Evolutionary conservation across 2,113 vertebrate species (phyloP).

Genomic region (Oreochromis niloticus): DNA sequence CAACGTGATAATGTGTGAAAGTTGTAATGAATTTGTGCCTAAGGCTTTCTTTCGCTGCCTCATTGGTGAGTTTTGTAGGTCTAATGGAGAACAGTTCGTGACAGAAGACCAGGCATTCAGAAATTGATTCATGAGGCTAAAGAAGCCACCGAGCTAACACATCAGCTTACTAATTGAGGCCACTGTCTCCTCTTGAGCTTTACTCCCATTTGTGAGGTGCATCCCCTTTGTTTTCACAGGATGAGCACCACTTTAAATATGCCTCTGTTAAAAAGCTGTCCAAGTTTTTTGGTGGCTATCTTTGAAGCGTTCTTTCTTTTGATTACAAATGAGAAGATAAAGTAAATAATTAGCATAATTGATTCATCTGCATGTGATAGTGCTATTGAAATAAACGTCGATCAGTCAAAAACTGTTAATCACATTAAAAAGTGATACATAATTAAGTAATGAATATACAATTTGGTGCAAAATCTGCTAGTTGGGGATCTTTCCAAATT

Average conservation of each 20-base stretch:
- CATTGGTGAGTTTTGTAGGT: background rate
- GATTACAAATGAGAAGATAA: constrained; percentile 3
- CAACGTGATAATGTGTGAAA: constrained; percentile 16
- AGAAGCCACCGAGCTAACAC: background rate
- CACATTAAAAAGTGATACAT: background rate
- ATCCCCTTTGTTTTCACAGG: constrained; percentile 8
- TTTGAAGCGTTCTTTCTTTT: background rate
- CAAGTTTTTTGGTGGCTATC: constrained; percentile 5
- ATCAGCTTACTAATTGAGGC: constrained; percentile 24
- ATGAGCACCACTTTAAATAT: background rate
- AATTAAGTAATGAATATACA: constrained; percentile 14
- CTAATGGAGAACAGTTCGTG: background rate
- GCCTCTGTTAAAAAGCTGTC: background rate
- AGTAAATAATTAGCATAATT: background rate
- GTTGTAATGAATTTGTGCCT: constrained; percentile 32
- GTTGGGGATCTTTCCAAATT: background rate
- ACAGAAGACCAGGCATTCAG: constrained; percentile 11
- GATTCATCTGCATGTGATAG: background rate
- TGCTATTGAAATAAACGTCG: background rate
- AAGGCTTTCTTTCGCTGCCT: background rate
- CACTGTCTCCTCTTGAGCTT: background rate
- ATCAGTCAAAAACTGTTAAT: background rate
- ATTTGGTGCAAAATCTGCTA: constrained; percentile 6
- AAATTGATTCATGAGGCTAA: constrained; percentile 36
- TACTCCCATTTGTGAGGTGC: background rate